Conservation (phyloP, 2,113 vertebrate genomes). For the Oreochromis tanganicae region DNA sequence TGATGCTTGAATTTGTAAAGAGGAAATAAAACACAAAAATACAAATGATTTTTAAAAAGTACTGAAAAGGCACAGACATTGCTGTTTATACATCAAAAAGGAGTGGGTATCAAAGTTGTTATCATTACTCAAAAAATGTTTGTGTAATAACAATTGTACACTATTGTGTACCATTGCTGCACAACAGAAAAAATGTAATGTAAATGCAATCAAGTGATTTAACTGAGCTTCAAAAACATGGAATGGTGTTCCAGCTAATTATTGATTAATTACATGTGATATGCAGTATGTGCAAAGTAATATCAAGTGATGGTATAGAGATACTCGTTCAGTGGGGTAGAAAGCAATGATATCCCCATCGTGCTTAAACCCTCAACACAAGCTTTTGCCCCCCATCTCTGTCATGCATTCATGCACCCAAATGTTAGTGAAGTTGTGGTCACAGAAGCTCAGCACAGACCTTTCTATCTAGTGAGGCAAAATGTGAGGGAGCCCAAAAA, state of each 20-base stretch:
- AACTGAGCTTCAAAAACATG: not conserved
- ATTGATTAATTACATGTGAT: not conserved
- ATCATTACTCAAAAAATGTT: not conserved
- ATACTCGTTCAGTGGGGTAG: not conserved
- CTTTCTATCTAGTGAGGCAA: not conserved
- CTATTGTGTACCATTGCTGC: not conserved
- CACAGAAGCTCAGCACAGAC: not conserved
- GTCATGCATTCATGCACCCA: not conserved
- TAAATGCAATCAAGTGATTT: not conserved
- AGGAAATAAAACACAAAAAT: not conserved
- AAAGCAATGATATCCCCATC: not conserved
- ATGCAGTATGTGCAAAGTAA: not conserved
- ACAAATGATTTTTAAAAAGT: not conserved
- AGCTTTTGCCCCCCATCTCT: not conserved
- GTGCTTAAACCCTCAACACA: not conserved
- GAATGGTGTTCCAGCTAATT: not conserved
- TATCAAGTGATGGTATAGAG: not conserved
- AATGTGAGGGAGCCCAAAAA: fast-evolving
- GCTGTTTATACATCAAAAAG: not conserved
- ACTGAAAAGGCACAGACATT: fast-evolving
- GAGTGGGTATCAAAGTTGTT: not conserved
- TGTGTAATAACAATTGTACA: not conserved
- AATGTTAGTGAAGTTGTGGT: not conserved
- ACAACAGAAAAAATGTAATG: not conserved
- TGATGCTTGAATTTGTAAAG: not conserved